Evolutionary conservation across 2,113 vertebrate species (phyloP).

Genomic region (Zosterops pallidus): DNA sequence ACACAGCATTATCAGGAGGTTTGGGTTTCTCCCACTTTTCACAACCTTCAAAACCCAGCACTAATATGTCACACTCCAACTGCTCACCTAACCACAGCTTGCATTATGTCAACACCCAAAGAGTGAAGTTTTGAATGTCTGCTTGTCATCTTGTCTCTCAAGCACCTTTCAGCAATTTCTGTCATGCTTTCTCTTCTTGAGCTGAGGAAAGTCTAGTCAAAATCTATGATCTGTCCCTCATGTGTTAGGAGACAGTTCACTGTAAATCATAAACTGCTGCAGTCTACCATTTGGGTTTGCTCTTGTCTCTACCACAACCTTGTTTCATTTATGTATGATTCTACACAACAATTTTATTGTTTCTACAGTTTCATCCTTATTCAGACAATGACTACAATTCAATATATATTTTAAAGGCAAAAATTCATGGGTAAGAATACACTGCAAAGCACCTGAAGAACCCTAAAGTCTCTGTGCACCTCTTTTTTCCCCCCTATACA

Average conservation of each 20-base stretch:
- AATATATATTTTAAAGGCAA: not conserved
- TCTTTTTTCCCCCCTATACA: accelerated
- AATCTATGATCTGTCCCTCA: not conserved
- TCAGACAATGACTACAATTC: not conserved
- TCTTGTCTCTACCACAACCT: not conserved
- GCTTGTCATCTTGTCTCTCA: not conserved
- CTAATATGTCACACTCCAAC: not conserved
- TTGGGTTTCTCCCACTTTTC: not conserved
- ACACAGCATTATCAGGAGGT: not conserved
- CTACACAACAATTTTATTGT: not conserved
- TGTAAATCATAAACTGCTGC: not conserved
- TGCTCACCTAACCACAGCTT: not conserved
- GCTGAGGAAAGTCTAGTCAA: not conserved
- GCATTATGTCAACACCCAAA: not conserved
- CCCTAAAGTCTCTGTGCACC: not conserved
- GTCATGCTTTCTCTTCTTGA: not conserved
- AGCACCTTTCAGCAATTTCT: not conserved
- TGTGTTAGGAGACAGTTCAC: not conserved
- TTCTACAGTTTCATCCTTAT: not conserved
- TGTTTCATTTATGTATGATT: not conserved
- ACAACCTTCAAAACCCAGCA: not conserved
- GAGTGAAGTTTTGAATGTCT: not conserved
- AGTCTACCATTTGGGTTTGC: not conserved
- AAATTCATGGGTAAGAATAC: not conserved
- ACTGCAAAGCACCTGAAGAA: not conserved